Base-by-base conservation (phyloP, 2,888 invertebrate species). In the Tachina lurida region DNA sequence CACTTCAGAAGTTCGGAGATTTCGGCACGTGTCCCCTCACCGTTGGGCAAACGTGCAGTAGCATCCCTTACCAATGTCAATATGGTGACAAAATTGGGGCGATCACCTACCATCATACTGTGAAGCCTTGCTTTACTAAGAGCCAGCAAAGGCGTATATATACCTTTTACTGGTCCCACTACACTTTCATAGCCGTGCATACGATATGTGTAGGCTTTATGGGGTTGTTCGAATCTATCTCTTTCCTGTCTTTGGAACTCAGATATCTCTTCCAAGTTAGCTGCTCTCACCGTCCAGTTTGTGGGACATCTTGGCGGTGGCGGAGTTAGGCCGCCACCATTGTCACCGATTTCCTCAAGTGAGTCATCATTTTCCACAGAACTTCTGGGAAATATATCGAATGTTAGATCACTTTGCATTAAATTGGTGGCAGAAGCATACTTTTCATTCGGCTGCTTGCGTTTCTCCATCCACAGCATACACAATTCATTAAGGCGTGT, bases 41-140 rank as follows among this genome's bases (percentile, higher is more conserved):
- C 98, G 92, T 98, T 98, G 0, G 98, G 98, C 88, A 98, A 93
- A 22, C 98, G 94, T 0, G 98, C 98, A 0, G 98, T 96, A 0
- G 98, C 97, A 93, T 98, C 98, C 49, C 98, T 94, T n/a, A 98
- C 97, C 60, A 98, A 93, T 8, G 98, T 97, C 45, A 97, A 93
- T 89, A 98, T 97, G 49, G 97, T 97, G 31, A 98, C 98, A 92
- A 96, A 98, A 60, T 98, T 96, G 43, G 98, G 98, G 47, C 98
- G 94, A 90, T 96, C 96, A 0, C 96, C 95, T 7, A 95, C 95
- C 88, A 98, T 94, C 89, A 98, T 94, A 2, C 96, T 95, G 90
- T 97, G 97, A n/a, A 97, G 97, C 56, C 97, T 94, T 0, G 97
- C 96, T 91, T 94, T 94, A 2, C 94, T 93, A 45, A 94, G 91